Evolutionary conservation across 92 coral and sea anemone genomes (phyloP).

Genomic region (Porites divaricata): DNA sequence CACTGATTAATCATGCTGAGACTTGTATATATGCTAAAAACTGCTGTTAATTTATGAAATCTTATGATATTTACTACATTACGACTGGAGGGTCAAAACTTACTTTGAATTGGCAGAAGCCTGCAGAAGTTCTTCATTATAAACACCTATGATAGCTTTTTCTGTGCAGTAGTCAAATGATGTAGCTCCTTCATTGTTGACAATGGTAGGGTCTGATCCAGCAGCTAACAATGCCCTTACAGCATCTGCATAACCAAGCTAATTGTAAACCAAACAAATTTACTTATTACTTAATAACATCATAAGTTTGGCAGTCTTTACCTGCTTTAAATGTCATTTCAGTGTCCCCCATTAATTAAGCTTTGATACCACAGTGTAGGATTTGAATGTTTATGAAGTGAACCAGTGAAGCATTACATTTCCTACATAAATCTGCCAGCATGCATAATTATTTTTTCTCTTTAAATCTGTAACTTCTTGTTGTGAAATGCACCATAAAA

Average conservation of each 20-base stretch:
- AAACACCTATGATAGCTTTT: conserved; percentile 79
- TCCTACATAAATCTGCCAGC: no score
- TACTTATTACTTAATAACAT: no score
- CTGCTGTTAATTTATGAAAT: no score
- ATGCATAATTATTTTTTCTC: no score
- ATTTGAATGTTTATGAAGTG: not conserved
- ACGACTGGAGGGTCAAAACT: conserved; percentile 7
- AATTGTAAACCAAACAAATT: not conserved
- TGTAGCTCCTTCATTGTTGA: conserved; percentile 94
- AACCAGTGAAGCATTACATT: not conserved
- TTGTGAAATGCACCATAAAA: no score
- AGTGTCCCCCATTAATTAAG: not conserved
- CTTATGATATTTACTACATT: not conserved
- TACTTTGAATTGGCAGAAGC: conserved; percentile 96
- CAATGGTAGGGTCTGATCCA: conserved; percentile 95
- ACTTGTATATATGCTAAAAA: no score
- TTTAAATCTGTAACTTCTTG: no score
- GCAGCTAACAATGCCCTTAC: conserved; percentile 92
- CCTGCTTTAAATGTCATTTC: not conserved
- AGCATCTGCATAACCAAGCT: conserved; percentile 91
- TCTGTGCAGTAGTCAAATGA: conserved; percentile 96
- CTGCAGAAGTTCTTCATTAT: conserved; percentile 94
- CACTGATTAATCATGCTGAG: no score
- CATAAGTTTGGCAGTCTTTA: not conserved
- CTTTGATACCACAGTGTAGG: no score